phyloP scores from a whole-genome alignment of 2,797 vertebrate genomes.

The Sphenodon punctatus region DNA sequence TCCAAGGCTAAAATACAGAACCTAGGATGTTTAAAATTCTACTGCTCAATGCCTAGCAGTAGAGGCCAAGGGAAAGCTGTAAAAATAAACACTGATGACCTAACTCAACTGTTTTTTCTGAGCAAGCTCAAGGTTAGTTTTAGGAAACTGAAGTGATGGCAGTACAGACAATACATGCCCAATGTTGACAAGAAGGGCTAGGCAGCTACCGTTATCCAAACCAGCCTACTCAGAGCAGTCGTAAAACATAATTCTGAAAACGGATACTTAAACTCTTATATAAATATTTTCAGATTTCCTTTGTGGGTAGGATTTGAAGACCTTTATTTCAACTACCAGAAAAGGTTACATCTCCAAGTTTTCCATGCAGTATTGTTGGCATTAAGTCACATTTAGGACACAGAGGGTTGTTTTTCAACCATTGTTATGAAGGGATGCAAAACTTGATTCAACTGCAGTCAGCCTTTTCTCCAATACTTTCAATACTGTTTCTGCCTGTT shows the following conservation, averaged over 20 bases:
- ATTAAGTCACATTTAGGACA: not conserved
- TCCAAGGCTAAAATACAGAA: not conserved
- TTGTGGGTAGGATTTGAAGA: too few species aligned
- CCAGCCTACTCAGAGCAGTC: too few species aligned
- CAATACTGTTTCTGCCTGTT: conserved; percentile 79
- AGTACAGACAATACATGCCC: not conserved
- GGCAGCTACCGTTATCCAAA: too few species aligned
- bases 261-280: too few species aligned
- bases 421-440: conserved; percentile 41
- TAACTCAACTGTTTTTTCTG: too few species aligned
- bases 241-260: too few species aligned
- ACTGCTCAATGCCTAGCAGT: not conserved
- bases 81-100: not conserved
- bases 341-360: too few species aligned
- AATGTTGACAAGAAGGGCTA: too few species aligned
- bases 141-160: not conserved
- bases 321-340: too few species aligned
- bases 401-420: not conserved
- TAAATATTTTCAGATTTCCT: too few species aligned
- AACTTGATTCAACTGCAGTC: conserved; percentile 69
- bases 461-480: conserved; percentile 79
- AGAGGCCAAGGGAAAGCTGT: not conserved
- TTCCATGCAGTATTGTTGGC: not conserved
- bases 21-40: not conserved
- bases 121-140: not conserved